Conservation (phyloP, 30 jellyfish, hydroid and myxozoan genomes). For the Catostylus mosaicus region DNA sequence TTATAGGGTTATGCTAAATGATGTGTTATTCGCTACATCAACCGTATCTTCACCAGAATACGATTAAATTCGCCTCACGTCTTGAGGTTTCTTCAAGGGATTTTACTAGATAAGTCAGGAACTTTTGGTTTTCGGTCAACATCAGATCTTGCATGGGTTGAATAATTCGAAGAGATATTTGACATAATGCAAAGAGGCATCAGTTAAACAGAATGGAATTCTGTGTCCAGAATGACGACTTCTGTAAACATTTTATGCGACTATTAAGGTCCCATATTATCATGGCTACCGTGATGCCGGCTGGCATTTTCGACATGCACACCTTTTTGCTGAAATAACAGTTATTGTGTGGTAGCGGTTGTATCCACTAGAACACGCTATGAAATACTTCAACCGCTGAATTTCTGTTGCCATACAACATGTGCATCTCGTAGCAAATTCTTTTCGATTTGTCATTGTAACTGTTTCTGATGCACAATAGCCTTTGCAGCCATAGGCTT, state of each 20-base stretch:
- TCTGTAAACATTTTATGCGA: neutral
- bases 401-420: constrained; percentile 38
- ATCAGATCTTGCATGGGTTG: neutral
- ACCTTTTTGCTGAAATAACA: neutral
- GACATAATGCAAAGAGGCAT: neutral
- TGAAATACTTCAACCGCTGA: neutral
- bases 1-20: neutral
- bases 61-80: neutral
- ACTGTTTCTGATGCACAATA: constrained; percentile 61
- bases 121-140: neutral
- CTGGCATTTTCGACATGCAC: constrained; percentile 43
- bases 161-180: neutral
- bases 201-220: constrained; percentile 1
- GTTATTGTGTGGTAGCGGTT: neutral
- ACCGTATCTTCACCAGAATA: neutral
- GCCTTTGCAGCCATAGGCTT: constrained; percentile 45
- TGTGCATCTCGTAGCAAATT: constrained; percentile 25
- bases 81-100: neutral
- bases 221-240: neutral
- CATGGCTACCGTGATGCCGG: constrained; percentile 16
- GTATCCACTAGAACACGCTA: neutral
- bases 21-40: neutral
- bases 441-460: constrained; percentile 46
- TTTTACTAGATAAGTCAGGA: neutral
- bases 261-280: neutral